Evolutionary conservation across 2,797 vertebrate species (phyloP).

Genomic region (Anniella stebbinsi): DNA sequence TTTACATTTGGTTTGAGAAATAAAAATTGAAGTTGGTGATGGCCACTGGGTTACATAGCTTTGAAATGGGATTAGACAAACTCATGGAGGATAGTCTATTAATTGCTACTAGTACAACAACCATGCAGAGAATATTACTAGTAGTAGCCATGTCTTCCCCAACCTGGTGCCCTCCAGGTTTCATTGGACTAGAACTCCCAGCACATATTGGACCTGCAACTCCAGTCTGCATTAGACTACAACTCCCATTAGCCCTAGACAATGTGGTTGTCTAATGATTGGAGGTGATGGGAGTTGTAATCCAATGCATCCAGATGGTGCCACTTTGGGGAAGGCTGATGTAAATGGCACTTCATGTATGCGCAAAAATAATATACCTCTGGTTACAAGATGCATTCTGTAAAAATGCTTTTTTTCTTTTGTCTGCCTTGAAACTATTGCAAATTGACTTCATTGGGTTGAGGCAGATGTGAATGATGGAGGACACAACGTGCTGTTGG

Average conservation of each 20-base stretch:
- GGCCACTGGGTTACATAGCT: not conserved
- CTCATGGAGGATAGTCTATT: not conserved
- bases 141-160: too few relatives aligned
- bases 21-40: not conserved
- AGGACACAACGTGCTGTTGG: not conserved
- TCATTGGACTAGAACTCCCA: too few relatives aligned
- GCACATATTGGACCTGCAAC: too few relatives aligned
- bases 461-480: not conserved
- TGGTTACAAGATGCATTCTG: not conserved
- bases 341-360: too few relatives aligned
- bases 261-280: too few relatives aligned
- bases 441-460: not conserved
- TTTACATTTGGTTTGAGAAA: not conserved
- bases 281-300: too few relatives aligned
- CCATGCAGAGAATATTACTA: too few relatives aligned
- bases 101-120: not conserved
- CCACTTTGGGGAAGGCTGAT: too few relatives aligned
- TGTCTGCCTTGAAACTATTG: not conserved
- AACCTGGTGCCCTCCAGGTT: not conserved
- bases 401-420: not conserved
- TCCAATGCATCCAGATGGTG: too few relatives aligned
- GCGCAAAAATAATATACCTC: not conserved
- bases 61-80: not conserved
- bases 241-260: too few relatives aligned
- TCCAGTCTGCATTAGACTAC: too few relatives aligned